These are phyloP conservation scores for Myzus persicae DNA, from an alignment of 1,140 invertebrate species.

Conservation along the genomic window DNA sequence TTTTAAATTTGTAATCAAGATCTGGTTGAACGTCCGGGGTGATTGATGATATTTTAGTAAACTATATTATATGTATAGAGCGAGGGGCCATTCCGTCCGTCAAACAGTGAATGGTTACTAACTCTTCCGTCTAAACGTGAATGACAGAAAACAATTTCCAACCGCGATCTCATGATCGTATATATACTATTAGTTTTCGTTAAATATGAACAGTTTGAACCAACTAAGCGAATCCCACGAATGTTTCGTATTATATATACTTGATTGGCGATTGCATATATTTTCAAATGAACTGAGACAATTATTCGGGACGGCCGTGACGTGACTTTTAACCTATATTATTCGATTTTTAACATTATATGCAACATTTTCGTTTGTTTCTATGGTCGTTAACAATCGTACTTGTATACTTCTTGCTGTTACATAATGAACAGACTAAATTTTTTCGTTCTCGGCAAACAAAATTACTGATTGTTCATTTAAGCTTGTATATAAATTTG, in stretches of 20 bases:
- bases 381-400: neutral
- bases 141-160: conserved; percentile 50
- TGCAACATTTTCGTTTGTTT: neutral
- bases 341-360: neutral
- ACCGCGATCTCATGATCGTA: neutral
- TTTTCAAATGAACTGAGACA: neutral
- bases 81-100: conserved; percentile 14
- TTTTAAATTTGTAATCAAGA: conserved; percentile 55
- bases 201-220: neutral
- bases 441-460: neutral
- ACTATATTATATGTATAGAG: neutral
- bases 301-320: neutral
- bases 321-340: neutral
- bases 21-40: conserved; percentile 46
- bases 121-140: neutral
- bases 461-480: neutral
- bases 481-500: neutral
- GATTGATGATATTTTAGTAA: conserved; percentile 44
- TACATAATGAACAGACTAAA: neutral
- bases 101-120: conserved; percentile 17
- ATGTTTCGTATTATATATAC: neutral
- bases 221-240: neutral
- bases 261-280: neutral
- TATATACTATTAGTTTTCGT: conserved; percentile 31
- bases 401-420: no score